Conservation (phyloP, 1,140 invertebrate genomes). For the Tetragonula clypearis region DNA sequence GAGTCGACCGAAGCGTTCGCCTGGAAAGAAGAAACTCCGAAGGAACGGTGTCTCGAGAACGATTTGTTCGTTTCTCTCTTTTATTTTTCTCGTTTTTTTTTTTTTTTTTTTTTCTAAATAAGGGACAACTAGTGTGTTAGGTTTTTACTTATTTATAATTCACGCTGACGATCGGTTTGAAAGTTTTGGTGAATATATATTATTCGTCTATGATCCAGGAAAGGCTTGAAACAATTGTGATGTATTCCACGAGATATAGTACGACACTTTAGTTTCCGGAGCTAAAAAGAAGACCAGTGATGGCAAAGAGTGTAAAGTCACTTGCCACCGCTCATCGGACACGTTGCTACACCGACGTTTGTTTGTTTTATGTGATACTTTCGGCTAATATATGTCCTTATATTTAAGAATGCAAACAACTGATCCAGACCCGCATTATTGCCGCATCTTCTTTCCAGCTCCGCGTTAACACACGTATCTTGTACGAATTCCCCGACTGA, state of each 20-base stretch:
- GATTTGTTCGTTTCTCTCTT: neutral
- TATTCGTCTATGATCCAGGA: neutral
- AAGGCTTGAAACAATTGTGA: neutral
- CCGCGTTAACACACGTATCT: neutral
- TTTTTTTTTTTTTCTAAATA: neutral
- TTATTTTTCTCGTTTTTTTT: neutral
- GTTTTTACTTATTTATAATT: neutral
- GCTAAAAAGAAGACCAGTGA: too few species aligned
- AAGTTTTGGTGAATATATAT: neutral
- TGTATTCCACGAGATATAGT: neutral
- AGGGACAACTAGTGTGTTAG: neutral
- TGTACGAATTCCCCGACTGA: neutral
- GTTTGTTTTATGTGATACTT: too few species aligned
- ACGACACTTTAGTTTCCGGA: too few species aligned
- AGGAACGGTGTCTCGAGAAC: neutral
- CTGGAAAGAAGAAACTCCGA: slow-evolving; percentile 4
- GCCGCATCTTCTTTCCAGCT: too few species aligned
- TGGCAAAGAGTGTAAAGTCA: too few species aligned
- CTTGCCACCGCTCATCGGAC: too few species aligned
- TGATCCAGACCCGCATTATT: too few species aligned
- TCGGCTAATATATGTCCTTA: too few species aligned
- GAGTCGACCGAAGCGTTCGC: neutral
- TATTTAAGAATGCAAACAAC: too few species aligned
- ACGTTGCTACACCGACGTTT: too few species aligned
- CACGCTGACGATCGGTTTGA: neutral